phyloP scores from a whole-genome alignment of 1,140 invertebrate genomes.

The Drosophila tsacasi region DNA sequence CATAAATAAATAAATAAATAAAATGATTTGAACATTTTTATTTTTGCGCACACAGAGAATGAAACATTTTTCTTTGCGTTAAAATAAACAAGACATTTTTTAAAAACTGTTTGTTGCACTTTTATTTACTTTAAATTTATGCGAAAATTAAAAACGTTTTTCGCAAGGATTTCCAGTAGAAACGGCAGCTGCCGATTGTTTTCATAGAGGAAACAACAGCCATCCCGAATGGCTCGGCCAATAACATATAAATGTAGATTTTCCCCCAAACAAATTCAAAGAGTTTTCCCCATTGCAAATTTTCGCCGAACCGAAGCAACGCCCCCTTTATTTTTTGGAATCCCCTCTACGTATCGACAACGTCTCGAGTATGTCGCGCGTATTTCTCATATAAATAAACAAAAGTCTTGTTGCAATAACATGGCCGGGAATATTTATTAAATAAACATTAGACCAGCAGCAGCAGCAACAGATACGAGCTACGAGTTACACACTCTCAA shows the following conservation, averaged over 20 bases:
- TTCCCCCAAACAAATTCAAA: constrained; percentile 38
- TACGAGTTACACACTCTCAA: constrained; percentile 58
- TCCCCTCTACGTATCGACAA: constrained; percentile 3
- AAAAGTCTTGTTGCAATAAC: constrained; percentile 78
- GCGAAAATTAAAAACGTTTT: constrained; percentile 81
- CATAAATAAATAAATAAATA: constrained; percentile 84
- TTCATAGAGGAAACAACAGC: constrained; percentile 59
- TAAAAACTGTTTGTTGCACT: constrained; percentile 53
- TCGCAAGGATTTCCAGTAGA: constrained; percentile 70
- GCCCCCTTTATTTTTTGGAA: constrained; percentile 3
- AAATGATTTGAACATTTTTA: constrained; percentile 83
- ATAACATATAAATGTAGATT: constrained; percentile 33
- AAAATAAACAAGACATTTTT: constrained; percentile 75
- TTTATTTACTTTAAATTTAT: constrained; percentile 84
- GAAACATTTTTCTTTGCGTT: constrained; percentile 75
- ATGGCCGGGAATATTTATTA: constrained; percentile 79
- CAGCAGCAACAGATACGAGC: constrained; percentile 45
- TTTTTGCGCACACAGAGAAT: constrained; percentile 48
- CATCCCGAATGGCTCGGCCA: constrained; percentile 58
- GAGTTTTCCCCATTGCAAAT: constrained; percentile 55
- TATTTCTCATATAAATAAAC: constrained; percentile 79
- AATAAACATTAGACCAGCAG: constrained; percentile 78
- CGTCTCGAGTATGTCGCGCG: constrained; percentile 77
- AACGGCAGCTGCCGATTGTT: constrained; percentile 54
- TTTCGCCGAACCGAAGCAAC: constrained; percentile 15